Conservation (phyloP, 2,113 vertebrate species). For the Alligator mississippiensis region DNA sequence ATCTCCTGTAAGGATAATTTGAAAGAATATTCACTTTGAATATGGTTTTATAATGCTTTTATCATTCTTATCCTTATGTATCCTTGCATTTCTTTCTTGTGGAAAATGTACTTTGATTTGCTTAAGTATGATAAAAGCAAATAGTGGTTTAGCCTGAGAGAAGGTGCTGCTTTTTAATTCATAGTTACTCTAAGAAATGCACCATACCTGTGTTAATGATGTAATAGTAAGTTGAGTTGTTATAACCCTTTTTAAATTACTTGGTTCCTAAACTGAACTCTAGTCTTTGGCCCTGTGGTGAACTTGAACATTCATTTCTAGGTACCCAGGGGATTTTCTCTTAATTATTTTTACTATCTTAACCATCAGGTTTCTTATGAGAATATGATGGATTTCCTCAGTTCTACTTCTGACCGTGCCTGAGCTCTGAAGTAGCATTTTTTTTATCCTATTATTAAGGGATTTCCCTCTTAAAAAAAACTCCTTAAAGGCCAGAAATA, state of each 20-base stretch:
- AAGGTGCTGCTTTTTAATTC: accelerated
- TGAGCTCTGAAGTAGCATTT: background rate
- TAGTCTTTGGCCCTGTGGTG: background rate
- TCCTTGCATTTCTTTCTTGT: background rate
- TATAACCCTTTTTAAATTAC: background rate
- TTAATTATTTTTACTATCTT: background rate
- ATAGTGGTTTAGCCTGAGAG: background rate
- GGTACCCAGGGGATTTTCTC: background rate
- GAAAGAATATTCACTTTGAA: background rate
- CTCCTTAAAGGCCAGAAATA: background rate
- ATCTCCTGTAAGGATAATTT: background rate
- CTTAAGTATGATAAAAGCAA: background rate
- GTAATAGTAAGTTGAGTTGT: background rate
- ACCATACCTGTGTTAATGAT: accelerated
- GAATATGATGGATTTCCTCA: background rate
- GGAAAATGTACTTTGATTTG: background rate
- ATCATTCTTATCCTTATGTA: background rate
- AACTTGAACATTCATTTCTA: background rate
- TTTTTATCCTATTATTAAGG: background rate
- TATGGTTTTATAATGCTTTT: background rate
- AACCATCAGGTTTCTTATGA: background rate
- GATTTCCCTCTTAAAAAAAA: background rate
- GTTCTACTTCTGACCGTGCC: background rate
- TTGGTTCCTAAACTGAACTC: background rate
- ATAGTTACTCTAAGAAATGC: background rate